Percentiles rank a stretch among this genome's conserved stretches.
Evolutionary conservation across 2,888 invertebrate genomes (phyloP).

Genomic region (Pimpla rufipes): DNA sequence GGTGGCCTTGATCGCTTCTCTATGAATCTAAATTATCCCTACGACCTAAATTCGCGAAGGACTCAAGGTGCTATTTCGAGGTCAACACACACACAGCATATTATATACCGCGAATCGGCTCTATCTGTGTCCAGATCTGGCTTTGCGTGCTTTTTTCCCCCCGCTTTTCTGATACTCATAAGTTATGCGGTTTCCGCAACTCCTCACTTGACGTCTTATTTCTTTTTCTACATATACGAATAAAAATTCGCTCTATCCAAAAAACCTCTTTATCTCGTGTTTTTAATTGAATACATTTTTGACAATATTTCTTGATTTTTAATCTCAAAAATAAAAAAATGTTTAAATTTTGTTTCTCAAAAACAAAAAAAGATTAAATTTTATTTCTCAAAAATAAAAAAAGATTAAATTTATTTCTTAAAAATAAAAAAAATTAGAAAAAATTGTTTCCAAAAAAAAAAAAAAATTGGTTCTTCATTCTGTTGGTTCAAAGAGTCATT

Average conservation of each 20-base stretch:
- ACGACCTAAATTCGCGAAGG: conserved; percentile 52
- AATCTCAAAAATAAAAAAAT: no score
- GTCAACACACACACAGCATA: conserved; percentile 7
- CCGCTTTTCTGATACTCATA: conserved; percentile 1
- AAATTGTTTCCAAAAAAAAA: not conserved
- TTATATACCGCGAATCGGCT: conserved; percentile 25
- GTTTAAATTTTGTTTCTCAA: no score
- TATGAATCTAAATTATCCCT: conserved; percentile 21
- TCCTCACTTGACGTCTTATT: not conserved
- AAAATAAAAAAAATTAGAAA: not conserved
- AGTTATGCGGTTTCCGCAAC: conserved; percentile 16
- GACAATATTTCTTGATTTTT: no score
- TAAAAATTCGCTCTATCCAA: not conserved
- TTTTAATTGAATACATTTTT: no score
- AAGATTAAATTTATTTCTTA: no score
- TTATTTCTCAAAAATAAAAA: no score
- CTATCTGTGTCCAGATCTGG: conserved; percentile 37
- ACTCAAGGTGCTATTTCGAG: conserved; percentile 30
- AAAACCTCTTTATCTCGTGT: no score
- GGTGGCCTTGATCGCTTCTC: conserved; percentile 27
- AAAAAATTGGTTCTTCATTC: not conserved
- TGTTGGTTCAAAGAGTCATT: not conserved
- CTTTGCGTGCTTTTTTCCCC: conserved; percentile 33
- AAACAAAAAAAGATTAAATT: no score
- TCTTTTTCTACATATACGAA: not conserved